Conservation (phyloP, 2,888 invertebrate species). For the Polyommatus iphigenia region DNA sequence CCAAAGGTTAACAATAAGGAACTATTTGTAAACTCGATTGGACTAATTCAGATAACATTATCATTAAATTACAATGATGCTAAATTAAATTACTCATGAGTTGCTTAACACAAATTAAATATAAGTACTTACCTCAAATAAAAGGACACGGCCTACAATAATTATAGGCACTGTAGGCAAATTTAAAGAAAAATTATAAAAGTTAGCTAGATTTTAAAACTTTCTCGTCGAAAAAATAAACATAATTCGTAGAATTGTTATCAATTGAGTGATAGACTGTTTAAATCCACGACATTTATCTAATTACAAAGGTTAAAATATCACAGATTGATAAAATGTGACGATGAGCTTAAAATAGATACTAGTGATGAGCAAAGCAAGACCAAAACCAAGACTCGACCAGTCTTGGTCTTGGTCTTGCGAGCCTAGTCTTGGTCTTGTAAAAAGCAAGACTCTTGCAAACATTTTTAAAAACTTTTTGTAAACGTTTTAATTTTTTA, state of each 20-base stretch:
- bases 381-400: too few relatives aligned
- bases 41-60: not conserved
- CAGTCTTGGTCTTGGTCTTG: too few relatives aligned
- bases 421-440: too few relatives aligned
- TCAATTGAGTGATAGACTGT: not conserved
- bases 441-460: too few relatives aligned
- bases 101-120: not conserved
- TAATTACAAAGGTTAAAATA: conserved; percentile 2
- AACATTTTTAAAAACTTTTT: too few relatives aligned
- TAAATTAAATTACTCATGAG: not conserved
- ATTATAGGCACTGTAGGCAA: not conserved
- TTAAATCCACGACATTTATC: not conserved
- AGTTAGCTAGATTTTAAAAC: not conserved
- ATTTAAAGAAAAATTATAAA: too few relatives aligned
- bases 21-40: conserved; percentile 12
- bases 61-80: conserved; percentile 5
- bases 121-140: not conserved
- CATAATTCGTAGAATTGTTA: not conserved
- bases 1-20: conserved; percentile 7
- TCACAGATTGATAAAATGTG: not conserved
- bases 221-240: not conserved
- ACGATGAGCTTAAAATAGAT: not conserved
- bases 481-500: too few relatives aligned
- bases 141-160: not conserved
- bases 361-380: too few relatives aligned